Evolutionary conservation across 2,797 vertebrate species (phyloP).

Genomic region (Eulemur albifrons): DNA sequence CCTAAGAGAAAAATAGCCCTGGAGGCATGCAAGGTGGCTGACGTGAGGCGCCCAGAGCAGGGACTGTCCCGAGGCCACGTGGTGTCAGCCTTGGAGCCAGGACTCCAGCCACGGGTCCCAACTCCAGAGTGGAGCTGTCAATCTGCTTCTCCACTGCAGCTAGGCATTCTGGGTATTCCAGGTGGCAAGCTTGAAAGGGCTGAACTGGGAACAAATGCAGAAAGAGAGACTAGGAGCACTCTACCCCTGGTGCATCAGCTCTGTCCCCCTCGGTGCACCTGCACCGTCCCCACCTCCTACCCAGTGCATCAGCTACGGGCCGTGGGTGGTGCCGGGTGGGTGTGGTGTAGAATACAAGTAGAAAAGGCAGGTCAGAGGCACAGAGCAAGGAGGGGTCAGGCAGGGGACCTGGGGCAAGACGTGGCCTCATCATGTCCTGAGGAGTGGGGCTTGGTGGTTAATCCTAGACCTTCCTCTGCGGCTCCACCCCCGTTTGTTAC

Average conservation of each 20-base stretch:
- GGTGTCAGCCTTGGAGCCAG: neutral
- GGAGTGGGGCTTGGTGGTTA: neutral
- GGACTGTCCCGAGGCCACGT: neutral
- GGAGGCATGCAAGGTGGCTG: neutral
- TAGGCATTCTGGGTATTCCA: neutral
- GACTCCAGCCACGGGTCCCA: fast-evolving
- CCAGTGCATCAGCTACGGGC: neutral
- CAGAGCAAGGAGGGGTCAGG: too few relatives aligned
- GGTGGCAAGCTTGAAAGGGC: neutral
- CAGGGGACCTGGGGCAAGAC: fast-evolving
- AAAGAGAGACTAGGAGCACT: neutral
- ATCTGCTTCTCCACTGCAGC: neutral
- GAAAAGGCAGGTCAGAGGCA: neutral
- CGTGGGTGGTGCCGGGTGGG: neutral
- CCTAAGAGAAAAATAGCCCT: neutral
- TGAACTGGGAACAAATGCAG: neutral
- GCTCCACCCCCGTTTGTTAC: neutral
- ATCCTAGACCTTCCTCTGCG: too few relatives aligned
- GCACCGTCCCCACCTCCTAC: neutral
- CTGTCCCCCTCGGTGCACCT: neutral
- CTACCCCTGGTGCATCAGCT: neutral
- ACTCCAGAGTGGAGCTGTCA: neutral
- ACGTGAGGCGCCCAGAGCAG: neutral
- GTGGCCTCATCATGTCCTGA: neutral
- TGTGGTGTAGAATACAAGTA: too few relatives aligned